Evolutionary conservation across 2,113 vertebrate species (phyloP).

Genomic region (Triplophysa siluroides): DNA sequence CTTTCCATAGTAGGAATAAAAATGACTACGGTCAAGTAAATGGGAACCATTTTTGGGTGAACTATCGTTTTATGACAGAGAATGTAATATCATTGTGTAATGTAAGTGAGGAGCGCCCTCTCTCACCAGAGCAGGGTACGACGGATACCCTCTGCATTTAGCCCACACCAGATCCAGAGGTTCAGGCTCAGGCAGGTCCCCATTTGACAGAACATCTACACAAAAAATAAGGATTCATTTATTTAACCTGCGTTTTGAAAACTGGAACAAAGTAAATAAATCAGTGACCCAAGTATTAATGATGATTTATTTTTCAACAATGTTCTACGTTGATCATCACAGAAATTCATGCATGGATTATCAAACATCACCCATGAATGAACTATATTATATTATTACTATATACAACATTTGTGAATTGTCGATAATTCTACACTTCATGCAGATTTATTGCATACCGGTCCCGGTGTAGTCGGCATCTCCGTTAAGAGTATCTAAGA

Average conservation of each 20-base stretch:
- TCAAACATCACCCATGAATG: too few relatives aligned
- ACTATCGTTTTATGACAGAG: not conserved
- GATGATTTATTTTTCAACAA: too few relatives aligned
- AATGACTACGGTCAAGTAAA: not conserved
- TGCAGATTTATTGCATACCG: slow-evolving; percentile 66
- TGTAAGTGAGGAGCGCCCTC: slow-evolving; percentile 14
- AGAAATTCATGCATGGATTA: too few relatives aligned
- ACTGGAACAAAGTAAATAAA: too few relatives aligned
- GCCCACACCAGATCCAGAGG: slow-evolving; percentile 96
- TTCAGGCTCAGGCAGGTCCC: slow-evolving; percentile 85
- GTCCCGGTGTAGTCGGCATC: slow-evolving; percentile 82
- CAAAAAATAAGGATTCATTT: slow-evolving; percentile 6
- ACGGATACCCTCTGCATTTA: slow-evolving; percentile 97
- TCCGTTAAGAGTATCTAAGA: slow-evolving; percentile 87
- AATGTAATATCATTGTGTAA: not conserved
- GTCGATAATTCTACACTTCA: not conserved
- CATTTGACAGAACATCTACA: slow-evolving; percentile 80
- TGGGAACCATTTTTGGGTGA: not conserved
- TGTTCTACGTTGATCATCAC: too few relatives aligned
- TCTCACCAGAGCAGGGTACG: slow-evolving; percentile 95
- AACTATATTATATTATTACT: too few relatives aligned
- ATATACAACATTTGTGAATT: too few relatives aligned
- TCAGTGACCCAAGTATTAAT: too few relatives aligned
- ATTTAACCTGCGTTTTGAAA: not conserved
- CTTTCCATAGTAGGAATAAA: too few relatives aligned